Evolutionary conservation across 2,888 invertebrate genomes (phyloP).

Genomic region (Lepidochrysops patricia): DNA sequence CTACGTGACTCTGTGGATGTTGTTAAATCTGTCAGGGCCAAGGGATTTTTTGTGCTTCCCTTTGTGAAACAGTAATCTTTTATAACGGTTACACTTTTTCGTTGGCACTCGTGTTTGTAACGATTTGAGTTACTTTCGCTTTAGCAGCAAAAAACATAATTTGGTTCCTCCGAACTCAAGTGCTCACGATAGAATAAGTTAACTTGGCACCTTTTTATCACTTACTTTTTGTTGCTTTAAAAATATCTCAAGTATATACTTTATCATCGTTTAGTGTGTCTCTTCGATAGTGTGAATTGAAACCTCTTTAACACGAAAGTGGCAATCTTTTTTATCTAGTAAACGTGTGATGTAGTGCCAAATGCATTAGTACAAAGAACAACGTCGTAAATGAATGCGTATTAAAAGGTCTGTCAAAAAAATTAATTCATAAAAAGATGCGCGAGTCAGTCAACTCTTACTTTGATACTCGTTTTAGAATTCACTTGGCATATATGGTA

Average conservation of each 20-base stretch:
- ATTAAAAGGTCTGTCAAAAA: too few relatives aligned
- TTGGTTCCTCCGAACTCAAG: slow-evolving; percentile 8
- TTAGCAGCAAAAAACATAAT: slow-evolving; percentile 14
- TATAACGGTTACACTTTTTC: slow-evolving; percentile 56
- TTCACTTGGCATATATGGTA: background rate
- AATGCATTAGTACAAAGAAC: background rate
- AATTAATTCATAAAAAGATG: too few relatives aligned
- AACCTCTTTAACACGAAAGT: background rate
- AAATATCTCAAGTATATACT: background rate
- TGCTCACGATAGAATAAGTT: slow-evolving; percentile 13
- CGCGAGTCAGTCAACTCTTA: background rate
- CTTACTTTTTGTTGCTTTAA: slow-evolving; percentile 10
- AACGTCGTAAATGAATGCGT: too few relatives aligned
- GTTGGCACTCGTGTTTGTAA: slow-evolving; percentile 40
- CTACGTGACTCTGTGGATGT: slow-evolving; percentile 54
- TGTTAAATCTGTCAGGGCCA: slow-evolving; percentile 49
- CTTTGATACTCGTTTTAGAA: background rate
- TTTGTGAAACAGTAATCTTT: slow-evolving; percentile 59
- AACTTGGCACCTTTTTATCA: slow-evolving; percentile 15
- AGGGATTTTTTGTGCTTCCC: slow-evolving; percentile 41
- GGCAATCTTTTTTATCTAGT: background rate
- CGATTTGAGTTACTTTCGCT: slow-evolving; percentile 22
- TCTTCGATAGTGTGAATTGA: slow-evolving; percentile 3
- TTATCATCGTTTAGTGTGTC: background rate
- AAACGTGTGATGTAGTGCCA: background rate